Conservation (phyloP, 2,888 invertebrate species). For the Craniophora ligustri region DNA sequence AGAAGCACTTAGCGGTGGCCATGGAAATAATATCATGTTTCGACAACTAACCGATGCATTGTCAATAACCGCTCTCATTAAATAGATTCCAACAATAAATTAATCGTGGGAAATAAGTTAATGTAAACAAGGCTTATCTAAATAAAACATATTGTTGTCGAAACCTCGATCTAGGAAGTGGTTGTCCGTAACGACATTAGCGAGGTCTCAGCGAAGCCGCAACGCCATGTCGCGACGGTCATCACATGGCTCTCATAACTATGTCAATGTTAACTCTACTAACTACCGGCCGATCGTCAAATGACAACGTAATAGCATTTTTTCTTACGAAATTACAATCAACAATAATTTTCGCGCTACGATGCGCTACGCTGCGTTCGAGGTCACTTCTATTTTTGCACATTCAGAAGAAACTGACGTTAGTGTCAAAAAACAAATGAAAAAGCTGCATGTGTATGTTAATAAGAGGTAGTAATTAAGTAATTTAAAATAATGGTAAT, state of each 20-base stretch:
- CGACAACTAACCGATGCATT: slow-evolving; percentile 53
- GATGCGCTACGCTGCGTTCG: slow-evolving; percentile 82
- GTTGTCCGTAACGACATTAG: slow-evolving; percentile 59
- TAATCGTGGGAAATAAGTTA: slow-evolving; percentile 25
- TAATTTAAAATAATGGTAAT: background rate
- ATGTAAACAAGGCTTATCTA: slow-evolving; percentile 33
- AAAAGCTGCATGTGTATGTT: background rate
- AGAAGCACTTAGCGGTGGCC: slow-evolving; percentile 72
- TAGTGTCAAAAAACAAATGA: slow-evolving; percentile 30
- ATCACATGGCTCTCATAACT: slow-evolving; percentile 68
- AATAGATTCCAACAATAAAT: slow-evolving; percentile 34
- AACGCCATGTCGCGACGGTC: slow-evolving; percentile 63
- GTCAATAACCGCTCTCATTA: slow-evolving; percentile 59
- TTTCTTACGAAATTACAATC: slow-evolving; percentile 72
- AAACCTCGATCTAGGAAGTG: slow-evolving; percentile 66
- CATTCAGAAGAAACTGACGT: slow-evolving; percentile 57
- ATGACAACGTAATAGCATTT: slow-evolving; percentile 75
- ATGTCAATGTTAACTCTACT: slow-evolving; percentile 84
- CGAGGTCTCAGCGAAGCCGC: slow-evolving; percentile 62
- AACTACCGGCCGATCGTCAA: slow-evolving; percentile 65
- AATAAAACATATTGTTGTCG: slow-evolving; percentile 37
- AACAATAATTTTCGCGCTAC: slow-evolving; percentile 82
- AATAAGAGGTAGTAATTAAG: slow-evolving; percentile 1
- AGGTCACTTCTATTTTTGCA: slow-evolving; percentile 77
- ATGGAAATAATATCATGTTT: slow-evolving; percentile 69